Percentiles rank a stretch among this genome's conserved stretches.
These are phyloP conservation scores for Rhaphigaster nebulosa DNA, from an alignment of 2,888 invertebrate species.

Conservation along the genomic window DNA sequence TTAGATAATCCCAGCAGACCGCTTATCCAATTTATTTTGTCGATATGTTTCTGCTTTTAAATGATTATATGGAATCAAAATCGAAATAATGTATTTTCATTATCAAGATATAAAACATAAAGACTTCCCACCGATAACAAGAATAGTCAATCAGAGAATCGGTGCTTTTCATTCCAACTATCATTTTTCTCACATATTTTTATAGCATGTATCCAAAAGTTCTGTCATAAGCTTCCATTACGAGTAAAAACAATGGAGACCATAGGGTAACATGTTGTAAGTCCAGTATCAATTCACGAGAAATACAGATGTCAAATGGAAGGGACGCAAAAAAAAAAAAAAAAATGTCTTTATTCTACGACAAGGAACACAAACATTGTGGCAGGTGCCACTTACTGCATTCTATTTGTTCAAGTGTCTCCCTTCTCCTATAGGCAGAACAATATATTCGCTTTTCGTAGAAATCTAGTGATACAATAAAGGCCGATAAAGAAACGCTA, in stretches of 20 bases:
- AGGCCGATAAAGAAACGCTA: neutral
- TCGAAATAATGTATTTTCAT: too few relatives aligned
- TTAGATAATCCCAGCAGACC: too few relatives aligned
- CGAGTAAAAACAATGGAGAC: neutral
- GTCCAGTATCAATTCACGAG: neutral
- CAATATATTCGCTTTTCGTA: neutral
- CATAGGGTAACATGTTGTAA: neutral
- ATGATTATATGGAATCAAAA: too few relatives aligned
- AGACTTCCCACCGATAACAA: too few relatives aligned
- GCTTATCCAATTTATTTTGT: too few relatives aligned
- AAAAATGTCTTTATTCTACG: neutral
- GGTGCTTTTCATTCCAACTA: too few relatives aligned
- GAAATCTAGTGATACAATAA: neutral
- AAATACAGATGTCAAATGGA: neutral
- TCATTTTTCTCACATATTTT: neutral
- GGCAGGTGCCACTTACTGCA: neutral
- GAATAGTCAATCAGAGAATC: too few relatives aligned
- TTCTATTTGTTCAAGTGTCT: conserved; percentile 1
- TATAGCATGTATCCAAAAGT: neutral
- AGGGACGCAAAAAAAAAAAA: neutral
- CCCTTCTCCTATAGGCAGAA: neutral
- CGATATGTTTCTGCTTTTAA: too few relatives aligned
- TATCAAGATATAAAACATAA: too few relatives aligned
- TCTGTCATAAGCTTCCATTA: neutral
- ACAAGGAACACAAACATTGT: conserved; percentile 1